Evolutionary conservation across 2,888 invertebrate genomes (phyloP), one percentile per base, ranked within the genome.

Genomic region (Dyspetes luteomarginatus): DNA sequence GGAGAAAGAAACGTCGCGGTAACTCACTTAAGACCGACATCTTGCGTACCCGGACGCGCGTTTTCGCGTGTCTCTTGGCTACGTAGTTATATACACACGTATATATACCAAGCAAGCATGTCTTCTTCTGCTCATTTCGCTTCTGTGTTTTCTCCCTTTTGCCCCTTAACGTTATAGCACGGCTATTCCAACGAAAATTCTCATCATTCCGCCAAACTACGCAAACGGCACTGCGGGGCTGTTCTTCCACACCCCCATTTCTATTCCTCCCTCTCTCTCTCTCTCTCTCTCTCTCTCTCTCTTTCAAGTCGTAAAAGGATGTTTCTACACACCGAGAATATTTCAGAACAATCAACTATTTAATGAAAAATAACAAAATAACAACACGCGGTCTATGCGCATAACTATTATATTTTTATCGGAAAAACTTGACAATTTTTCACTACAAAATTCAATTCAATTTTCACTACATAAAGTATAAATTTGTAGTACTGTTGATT

Each of bases 11-110:
- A 80, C 72, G 79, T 78, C 76, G 64, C 68, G 82, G 82, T 86
- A 86, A 86, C 84, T 86, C 84, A 85, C 83, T 86, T 85, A 86
- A 84, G 82, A 52, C 73, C 82, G 83, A 78, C 77, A 76, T 78
- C 78, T 82, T 71, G 55, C 77, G 77, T 74, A 74, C 55, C 67
- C 50, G 52, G 62, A 24, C 36, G 69, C 55, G 65, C 26, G 62
- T 45, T 73, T 48, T 56, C 26, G 45, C 41, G 28, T 50, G 26
- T 48, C 64, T 28, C 12, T n/a, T n/a, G n/a, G n/a, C n/a, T n/a
- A n/a, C 5, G n/a, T 5, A 1, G n/a, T 22, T 19, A 41, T 22
- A 41, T 36, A 36, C 12, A 9, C 26, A 30, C 41, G 52, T 55
- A 15, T 52, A 12, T 15, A 7, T 26, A 3, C 36, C 19, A 2